phyloP scores from a whole-genome alignment of 37 sponge, comb jelly and placozoan species.

The Petrosia ficiformis region DNA sequence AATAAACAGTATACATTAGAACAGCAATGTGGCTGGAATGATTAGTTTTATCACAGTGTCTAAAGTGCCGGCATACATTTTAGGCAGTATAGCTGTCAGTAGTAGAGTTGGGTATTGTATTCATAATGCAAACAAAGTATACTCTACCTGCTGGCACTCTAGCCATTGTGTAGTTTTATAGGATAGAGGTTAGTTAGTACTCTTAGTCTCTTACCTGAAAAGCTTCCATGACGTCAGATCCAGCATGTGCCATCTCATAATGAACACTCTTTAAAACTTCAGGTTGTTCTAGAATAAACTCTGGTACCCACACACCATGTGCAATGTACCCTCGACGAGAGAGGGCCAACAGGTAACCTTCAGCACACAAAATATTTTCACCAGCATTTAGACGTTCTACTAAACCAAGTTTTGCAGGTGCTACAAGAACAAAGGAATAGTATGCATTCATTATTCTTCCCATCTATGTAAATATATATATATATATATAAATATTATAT shows the following conservation, averaged over 20 bases:
- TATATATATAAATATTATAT: no score
- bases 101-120: no score
- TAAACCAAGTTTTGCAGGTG: no score
- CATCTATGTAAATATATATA: no score
- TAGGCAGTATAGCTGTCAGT: no score
- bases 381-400: conserved; percentile 42
- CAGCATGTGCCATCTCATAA: conserved; percentile 54
- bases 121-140: no score
- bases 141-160: no score
- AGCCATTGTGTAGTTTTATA: no score
- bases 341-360: conserved; percentile 58
- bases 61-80: no score
- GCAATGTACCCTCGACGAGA: conserved; percentile 45
- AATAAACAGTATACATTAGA: background rate
- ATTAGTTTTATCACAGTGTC: background rate
- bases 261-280: conserved; percentile 41
- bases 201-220: conserved; percentile 47
- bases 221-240: conserved; percentile 64
- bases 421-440: no score
- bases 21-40: background rate
- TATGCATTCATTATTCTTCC: no score
- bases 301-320: conserved; percentile 46
- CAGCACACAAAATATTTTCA: conserved; percentile 54
- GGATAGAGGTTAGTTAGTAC: no score
- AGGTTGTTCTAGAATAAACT: conserved; percentile 57